Evolutionary conservation across 2,797 vertebrate species (phyloP).

Genomic region (Oreochromis grahami): DNA sequence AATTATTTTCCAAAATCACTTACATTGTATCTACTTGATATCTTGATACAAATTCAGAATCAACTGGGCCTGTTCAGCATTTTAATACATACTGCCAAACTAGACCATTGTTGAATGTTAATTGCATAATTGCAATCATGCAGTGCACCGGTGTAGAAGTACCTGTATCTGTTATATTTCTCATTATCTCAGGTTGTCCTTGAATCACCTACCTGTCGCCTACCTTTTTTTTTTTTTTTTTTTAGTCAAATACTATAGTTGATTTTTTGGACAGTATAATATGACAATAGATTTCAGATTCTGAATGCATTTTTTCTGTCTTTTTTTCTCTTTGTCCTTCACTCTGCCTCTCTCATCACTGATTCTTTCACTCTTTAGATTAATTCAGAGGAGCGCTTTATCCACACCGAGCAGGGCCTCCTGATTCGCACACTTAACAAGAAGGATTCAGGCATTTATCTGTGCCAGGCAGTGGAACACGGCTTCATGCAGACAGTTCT

Average conservation of each 20-base stretch:
- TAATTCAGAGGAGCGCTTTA: constrained; percentile 83
- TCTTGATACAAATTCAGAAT: neutral
- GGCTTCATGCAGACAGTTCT: constrained; percentile 95
- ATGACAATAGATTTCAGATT: neutral
- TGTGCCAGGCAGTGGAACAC: constrained; percentile 94
- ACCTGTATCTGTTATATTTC: neutral
- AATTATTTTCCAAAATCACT: neutral
- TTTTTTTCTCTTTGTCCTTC: neutral
- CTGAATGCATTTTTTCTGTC: neutral
- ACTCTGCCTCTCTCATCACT: neutral
- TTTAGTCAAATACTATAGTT: neutral
- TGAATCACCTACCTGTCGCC: accelerated
- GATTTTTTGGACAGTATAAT: neutral
- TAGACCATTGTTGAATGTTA: neutral
- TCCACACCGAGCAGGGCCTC: constrained; percentile 91
- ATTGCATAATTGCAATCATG: neutral
- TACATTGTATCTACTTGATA: neutral
- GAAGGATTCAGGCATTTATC: constrained; percentile 88
- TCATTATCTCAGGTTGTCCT: neutral
- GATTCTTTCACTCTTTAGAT: constrained; percentile 72
- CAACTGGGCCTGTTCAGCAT: neutral
- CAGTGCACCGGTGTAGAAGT: neutral
- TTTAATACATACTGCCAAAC: neutral
- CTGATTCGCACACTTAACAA: constrained; percentile 86
- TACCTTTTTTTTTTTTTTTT: neutral